phyloP scores from a whole-genome alignment of 2,888 invertebrate genomes.

The Abscondita cerata region DNA sequence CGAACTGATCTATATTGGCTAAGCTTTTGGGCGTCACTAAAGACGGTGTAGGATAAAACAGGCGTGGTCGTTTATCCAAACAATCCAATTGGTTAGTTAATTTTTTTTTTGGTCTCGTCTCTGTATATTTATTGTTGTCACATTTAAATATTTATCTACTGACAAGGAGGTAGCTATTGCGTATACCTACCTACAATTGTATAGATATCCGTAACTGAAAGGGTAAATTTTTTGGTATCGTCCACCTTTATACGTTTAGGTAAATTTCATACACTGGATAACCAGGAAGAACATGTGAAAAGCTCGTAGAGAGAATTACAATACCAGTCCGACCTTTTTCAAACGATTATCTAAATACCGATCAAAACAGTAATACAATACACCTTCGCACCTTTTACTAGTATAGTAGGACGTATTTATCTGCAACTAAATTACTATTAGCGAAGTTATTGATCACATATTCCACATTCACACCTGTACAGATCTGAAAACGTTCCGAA shows the following conservation, averaged over 20 bases:
- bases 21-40: slow-evolving; percentile 46
- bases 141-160: no score
- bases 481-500: no score
- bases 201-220: slow-evolving; percentile 33
- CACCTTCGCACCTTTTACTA: slow-evolving; percentile 40
- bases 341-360: slow-evolving; percentile 34
- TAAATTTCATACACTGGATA: background rate
- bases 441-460: no score
- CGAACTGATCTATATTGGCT: slow-evolving; percentile 50
- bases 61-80: slow-evolving; percentile 43
- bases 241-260: background rate
- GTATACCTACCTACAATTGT: no score
- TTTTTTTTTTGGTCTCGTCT: no score
- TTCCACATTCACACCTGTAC: no score
- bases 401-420: no score
- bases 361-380: slow-evolving; percentile 34
- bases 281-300: background rate
- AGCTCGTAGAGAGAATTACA: slow-evolving; percentile 10
- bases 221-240: no score
- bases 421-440: no score
- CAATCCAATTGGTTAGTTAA: slow-evolving; percentile 43
- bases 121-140: no score
- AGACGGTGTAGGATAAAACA: slow-evolving; percentile 46
- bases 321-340: slow-evolving; percentile 6
- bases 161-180: no score